Evolutionary conservation across 2,797 vertebrate species (phyloP).

Genomic region (Meriones psammophilus): DNA sequence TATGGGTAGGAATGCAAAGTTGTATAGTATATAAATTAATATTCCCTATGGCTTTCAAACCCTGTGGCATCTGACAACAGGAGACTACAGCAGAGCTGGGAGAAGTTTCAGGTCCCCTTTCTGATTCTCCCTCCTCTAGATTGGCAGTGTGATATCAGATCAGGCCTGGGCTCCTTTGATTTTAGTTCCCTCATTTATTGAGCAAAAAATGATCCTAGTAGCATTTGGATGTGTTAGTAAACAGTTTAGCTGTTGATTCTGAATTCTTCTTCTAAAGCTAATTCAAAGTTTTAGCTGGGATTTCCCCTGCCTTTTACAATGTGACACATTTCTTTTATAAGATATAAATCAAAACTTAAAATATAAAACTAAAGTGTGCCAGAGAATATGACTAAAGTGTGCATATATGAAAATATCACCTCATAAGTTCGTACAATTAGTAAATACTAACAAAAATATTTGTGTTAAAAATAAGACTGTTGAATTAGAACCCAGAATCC

Average conservation of each 20-base stretch:
- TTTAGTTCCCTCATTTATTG: not conserved
- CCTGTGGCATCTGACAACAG: not conserved
- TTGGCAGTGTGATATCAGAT: not conserved
- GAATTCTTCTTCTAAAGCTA: conserved; percentile 33
- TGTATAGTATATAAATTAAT: not conserved
- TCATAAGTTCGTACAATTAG: not conserved
- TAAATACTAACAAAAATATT: not conserved
- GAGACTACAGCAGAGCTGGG: not conserved
- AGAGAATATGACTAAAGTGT: not conserved
- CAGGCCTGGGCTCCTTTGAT: not conserved
- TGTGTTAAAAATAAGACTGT: not conserved
- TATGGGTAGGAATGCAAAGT: not conserved
- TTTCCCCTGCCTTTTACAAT: conserved; percentile 50
- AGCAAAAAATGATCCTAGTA: not conserved
- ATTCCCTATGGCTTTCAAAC: not conserved
- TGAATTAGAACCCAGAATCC: not conserved
- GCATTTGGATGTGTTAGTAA: conserved; percentile 5
- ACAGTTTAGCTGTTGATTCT: conserved; percentile 10
- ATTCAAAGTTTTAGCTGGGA: conserved; percentile 49
- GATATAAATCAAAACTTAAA: conserved; percentile 39
- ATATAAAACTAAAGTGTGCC: not conserved
- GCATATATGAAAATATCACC: not conserved
- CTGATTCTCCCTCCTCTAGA: not conserved
- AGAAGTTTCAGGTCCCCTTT: not conserved
- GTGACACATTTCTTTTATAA: not conserved